Evolutionary conservation across 1,140 invertebrate species (phyloP).

Genomic region (Drosophila takahashii): DNA sequence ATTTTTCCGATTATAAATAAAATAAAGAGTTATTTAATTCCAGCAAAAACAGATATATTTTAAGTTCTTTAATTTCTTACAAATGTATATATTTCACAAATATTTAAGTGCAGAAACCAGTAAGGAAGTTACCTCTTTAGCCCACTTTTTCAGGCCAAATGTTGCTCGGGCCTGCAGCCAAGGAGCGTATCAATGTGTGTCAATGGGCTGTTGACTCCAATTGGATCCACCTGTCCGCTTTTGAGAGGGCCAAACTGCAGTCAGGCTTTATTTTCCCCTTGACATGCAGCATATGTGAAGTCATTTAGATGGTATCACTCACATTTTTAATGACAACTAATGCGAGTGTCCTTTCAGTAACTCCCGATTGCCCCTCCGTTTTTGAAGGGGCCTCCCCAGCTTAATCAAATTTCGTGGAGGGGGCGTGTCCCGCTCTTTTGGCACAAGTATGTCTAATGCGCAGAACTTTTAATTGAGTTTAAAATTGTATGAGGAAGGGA

Average conservation of each 20-base stretch:
- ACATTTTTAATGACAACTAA: constrained; percentile 77
- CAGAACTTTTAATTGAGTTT: constrained; percentile 81
- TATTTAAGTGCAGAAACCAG: not conserved
- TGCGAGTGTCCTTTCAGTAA: constrained; percentile 65
- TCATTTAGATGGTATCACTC: constrained; percentile 66
- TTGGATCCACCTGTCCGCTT: constrained; percentile 42
- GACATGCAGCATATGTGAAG: constrained; percentile 10
- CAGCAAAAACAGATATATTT: too few species aligned
- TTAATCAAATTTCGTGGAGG: constrained; percentile 43
- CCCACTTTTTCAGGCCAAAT: not conserved
- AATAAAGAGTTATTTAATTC: too few species aligned
- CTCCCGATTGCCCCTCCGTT: not conserved
- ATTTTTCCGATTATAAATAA: too few species aligned
- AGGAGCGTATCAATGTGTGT: constrained; percentile 73
- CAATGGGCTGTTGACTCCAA: constrained; percentile 71
- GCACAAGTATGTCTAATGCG: constrained; percentile 77
- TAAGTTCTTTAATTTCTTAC: too few species aligned
- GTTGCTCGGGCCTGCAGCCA: constrained; percentile 22
- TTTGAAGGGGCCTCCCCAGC: not conserved
- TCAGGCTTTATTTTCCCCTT: constrained; percentile 6
- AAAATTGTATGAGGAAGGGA: constrained; percentile 73
- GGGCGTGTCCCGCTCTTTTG: constrained; percentile 32
- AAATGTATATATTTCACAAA: too few species aligned
- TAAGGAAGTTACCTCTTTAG: not conserved
- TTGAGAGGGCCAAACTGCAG: constrained; percentile 6